phyloP scores from a whole-genome alignment of 2,888 invertebrate genomes.

The Leistus spinibarbis region DNA sequence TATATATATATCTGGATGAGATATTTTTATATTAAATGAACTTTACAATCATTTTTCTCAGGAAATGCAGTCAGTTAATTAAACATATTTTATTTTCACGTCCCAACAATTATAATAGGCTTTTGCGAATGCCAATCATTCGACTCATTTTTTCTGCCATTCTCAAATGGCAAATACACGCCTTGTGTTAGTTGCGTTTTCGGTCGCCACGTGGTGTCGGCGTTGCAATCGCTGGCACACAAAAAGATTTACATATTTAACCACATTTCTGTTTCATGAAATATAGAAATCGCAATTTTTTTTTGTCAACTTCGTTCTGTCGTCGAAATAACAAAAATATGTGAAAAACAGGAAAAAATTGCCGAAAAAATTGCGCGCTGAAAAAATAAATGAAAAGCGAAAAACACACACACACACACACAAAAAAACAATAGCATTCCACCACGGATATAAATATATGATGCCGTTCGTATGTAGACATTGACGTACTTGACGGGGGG shows the following conservation, averaged over 20 bases:
- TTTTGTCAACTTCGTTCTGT: slow-evolving; percentile 36
- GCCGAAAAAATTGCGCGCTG: slow-evolving; percentile 17
- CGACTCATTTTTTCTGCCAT: not conserved
- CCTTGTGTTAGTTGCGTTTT: not conserved
- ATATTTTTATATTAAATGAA: too few species aligned
- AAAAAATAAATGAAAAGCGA: slow-evolving; percentile 38
- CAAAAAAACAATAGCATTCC: slow-evolving; percentile 55
- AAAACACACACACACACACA: too few species aligned
- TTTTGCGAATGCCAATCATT: too few species aligned
- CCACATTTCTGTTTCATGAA: slow-evolving; percentile 39
- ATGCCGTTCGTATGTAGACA: slow-evolving; percentile 47
- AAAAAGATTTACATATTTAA: slow-evolving; percentile 38
- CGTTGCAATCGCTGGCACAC: slow-evolving; percentile 12
- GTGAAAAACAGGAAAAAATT: slow-evolving; percentile 31
- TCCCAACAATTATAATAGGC: too few species aligned
- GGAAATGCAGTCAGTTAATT: too few species aligned
- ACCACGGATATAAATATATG: slow-evolving; percentile 59
- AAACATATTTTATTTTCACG: too few species aligned
- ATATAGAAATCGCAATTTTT: slow-evolving; percentile 39
- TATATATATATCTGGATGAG: too few species aligned
- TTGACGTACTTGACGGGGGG: slow-evolving; percentile 6
- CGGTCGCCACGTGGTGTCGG: not conserved
- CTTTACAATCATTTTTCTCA: too few species aligned
- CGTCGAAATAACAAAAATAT: slow-evolving; percentile 37
- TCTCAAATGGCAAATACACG: too few species aligned